Conservation (phyloP, 2,113 vertebrate genomes). For the Chroicocephalus ridibundus region DNA sequence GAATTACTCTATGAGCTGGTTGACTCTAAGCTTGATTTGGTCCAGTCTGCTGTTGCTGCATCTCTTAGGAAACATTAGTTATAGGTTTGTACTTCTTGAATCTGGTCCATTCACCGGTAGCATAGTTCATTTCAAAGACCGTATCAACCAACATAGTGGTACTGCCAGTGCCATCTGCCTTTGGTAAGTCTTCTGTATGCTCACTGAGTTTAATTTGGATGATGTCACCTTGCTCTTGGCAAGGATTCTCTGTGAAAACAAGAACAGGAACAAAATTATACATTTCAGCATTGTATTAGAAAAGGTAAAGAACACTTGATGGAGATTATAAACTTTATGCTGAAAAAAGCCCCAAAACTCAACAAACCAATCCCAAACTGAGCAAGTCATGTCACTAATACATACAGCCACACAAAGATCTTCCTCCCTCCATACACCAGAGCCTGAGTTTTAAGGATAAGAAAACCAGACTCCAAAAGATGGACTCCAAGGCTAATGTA, state of each 20-base stretch:
- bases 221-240: conserved; percentile 97
- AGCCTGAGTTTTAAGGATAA: background rate
- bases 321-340: background rate
- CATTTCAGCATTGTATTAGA: background rate
- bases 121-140: conserved; percentile 99
- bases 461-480: background rate
- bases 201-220: conserved; percentile 99
- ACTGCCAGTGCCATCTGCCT: conserved; percentile 95
- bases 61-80: conserved; percentile 89
- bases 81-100: conserved; percentile 99
- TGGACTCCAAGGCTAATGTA: background rate
- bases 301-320: background rate
- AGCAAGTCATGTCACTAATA: background rate
- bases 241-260: conserved; percentile 90
- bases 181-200: conserved; percentile 93
- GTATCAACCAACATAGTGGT: conserved; percentile 99
- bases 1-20: conserved; percentile 42
- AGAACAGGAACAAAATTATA: background rate
- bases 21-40: conserved; percentile 36
- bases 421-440: background rate
- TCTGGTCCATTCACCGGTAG: conserved; percentile 97
- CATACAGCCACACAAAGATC: background rate
- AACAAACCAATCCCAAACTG: background rate
- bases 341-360: background rate
- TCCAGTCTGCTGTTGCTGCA: conserved; percentile 2